Evolutionary conservation across 2,888 invertebrate genomes (phyloP), one percentile per base, ranked within the genome.

Genomic region (Homarus gammarus): DNA sequence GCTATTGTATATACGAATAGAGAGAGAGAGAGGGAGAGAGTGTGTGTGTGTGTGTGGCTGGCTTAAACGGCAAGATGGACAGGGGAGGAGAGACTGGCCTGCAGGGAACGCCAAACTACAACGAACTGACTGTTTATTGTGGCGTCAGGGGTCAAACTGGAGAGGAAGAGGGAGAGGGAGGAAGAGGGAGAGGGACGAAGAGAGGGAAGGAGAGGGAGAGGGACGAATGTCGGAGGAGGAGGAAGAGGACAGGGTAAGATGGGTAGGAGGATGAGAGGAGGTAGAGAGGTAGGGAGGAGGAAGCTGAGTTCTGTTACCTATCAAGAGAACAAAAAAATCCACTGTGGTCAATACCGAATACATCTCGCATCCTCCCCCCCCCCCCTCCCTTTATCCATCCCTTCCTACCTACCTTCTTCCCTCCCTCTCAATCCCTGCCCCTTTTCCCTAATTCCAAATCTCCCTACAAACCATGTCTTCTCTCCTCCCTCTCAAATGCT

Each of bases 1-100:
- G 27, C 10, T 12, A 15, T 5, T 56, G 79, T 15, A 31, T 36
- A 56, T 27, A 36, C 10, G 49, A 10, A 22, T n/a, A 31, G 22
- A 0, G 79, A 18, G 10, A 15, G 75, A 2, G 8, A 73, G 73
- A 73, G 73, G n/a, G 73, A 68, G 73, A 73, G n/a, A 68, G 68
- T n/a, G n/a, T n/a, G n/a, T n/a, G n/a, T n/a, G n/a, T n/a, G 22
- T 49, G n/a, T n/a, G n/a, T n/a, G n/a, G n/a, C n/a, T n/a, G n/a
- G n/a, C n/a, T n/a, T n/a, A n/a, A n/a, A n/a, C n/a, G n/a, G n/a
- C n/a, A n/a, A n/a, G 44, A 49, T 49, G 44, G 44, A 15, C 49
- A 49, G 49, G 56, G 22, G 18, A 22, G 56, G 56, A 56, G 56
- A 56, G 56, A 22, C 56, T 56, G 22, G 18, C n/a, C n/a, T n/a